phyloP scores from a whole-genome alignment of 2,888 invertebrate species.

The Zhuqinia jingwanae region DNA sequence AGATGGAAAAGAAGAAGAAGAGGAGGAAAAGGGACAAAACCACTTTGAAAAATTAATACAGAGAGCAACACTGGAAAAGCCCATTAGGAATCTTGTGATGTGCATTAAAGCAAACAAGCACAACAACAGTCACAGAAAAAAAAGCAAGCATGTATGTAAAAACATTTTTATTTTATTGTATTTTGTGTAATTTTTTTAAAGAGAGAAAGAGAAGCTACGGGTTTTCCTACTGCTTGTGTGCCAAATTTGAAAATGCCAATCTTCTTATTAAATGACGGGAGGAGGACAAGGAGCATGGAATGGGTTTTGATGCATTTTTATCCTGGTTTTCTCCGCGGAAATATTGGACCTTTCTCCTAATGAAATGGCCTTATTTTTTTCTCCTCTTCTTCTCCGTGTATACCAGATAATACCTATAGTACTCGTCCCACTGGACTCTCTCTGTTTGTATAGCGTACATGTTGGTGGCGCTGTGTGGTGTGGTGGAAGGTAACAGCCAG shows the following conservation, averaged over 20 bases:
- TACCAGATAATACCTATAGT: too few species aligned
- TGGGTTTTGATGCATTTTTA: slow-evolving; percentile 23
- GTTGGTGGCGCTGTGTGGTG: too few species aligned
- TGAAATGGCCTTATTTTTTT: slow-evolving; percentile 18
- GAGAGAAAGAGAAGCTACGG: too few species aligned
- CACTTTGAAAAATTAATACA: slow-evolving; percentile 53
- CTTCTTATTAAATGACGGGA: not conserved
- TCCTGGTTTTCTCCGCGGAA: not conserved
- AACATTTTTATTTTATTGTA: too few species aligned
- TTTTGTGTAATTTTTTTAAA: too few species aligned
- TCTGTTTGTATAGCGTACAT: too few species aligned
- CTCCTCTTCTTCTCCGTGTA: too few species aligned
- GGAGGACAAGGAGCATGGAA: not conserved
- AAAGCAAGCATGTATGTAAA: too few species aligned
- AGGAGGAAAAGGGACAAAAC: slow-evolving; percentile 14
- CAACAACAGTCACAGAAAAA: too few species aligned
- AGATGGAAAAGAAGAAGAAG: not conserved
- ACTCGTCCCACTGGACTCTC: slow-evolving; percentile 17
- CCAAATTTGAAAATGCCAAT: slow-evolving; percentile 18
- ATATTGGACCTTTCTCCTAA: slow-evolving; percentile 17
- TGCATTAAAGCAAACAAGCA: slow-evolving; percentile 25
- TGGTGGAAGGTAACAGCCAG: not conserved
- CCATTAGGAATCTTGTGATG: not conserved
- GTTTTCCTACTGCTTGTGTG: too few species aligned
- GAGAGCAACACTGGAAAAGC: not conserved